Conservation (phyloP, 2,888 invertebrate species). For the Biston betularia region DNA sequence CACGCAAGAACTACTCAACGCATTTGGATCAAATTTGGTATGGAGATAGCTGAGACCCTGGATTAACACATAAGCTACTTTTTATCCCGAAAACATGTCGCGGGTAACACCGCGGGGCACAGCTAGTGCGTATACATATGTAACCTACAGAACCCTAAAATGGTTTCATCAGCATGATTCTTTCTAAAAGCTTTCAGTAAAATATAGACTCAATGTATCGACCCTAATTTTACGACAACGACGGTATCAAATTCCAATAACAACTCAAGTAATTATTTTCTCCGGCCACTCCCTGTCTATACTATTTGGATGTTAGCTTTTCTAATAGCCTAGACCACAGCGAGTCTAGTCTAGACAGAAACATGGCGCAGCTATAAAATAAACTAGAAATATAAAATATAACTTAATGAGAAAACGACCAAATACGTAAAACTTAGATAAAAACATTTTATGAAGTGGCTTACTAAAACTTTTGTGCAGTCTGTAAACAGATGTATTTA, state of each 20-base stretch:
- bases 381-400: conserved; percentile 20
- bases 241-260: conserved; percentile 1
- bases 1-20: no score
- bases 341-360: conserved; percentile 38
- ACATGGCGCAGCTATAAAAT: conserved; percentile 30
- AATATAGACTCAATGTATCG: background rate
- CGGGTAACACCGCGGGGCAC: no score
- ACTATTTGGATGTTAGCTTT: conserved; percentile 21
- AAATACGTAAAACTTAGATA: conserved; percentile 16
- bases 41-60: no score
- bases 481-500: background rate
- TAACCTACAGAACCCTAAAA: no score
- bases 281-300: conserved; percentile 8
- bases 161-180: no score
- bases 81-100: no score
- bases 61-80: no score
- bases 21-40: no score
- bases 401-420: conserved; percentile 41
- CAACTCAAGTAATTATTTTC: conserved; percentile 5
- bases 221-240: background rate
- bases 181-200: background rate
- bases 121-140: no score
- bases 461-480: background rate
- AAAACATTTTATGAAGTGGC: conserved; percentile 15
- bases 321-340: conserved; percentile 20